phyloP scores from a whole-genome alignment of 1,140 invertebrate genomes.

The Tetramorium alpestre region DNA sequence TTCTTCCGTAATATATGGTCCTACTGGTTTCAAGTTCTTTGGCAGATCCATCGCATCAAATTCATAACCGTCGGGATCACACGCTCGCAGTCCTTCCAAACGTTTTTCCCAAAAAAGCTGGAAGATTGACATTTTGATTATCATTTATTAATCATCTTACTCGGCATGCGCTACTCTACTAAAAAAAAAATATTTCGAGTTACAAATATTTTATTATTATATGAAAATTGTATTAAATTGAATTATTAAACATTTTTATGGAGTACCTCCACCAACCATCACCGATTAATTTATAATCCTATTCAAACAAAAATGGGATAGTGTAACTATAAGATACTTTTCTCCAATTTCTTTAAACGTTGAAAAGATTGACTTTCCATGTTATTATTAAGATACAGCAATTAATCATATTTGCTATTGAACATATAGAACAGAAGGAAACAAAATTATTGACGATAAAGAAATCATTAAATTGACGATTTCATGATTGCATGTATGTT shows the following conservation, averaged over 20 bases:
- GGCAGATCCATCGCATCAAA: constrained; percentile 94
- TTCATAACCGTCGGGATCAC: constrained; percentile 93
- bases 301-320: neutral
- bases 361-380: neutral
- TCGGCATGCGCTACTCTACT: neutral
- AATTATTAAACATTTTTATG: neutral
- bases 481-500: constrained; percentile 75
- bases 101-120: constrained; percentile 99
- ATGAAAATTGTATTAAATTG: constrained; percentile 15
- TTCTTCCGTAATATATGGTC: constrained; percentile 96
- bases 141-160: neutral
- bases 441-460: constrained; percentile 61
- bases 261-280: neutral
- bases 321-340: neutral
- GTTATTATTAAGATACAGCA: neutral
- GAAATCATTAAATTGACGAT: constrained; percentile 8
- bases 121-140: constrained; percentile 66
- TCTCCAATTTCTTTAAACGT: neutral
- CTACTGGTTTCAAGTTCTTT: constrained; percentile 94
- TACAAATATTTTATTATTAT: neutral
- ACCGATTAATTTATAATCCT: constrained; percentile 19
- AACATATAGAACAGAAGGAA: constrained; percentile 31
- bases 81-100: constrained; percentile 95
- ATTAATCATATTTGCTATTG: neutral
- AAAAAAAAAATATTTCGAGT: neutral